Conservation (phyloP, 92 coral and sea anemone genomes). For the Umimayanthus chanpuru region DNA sequence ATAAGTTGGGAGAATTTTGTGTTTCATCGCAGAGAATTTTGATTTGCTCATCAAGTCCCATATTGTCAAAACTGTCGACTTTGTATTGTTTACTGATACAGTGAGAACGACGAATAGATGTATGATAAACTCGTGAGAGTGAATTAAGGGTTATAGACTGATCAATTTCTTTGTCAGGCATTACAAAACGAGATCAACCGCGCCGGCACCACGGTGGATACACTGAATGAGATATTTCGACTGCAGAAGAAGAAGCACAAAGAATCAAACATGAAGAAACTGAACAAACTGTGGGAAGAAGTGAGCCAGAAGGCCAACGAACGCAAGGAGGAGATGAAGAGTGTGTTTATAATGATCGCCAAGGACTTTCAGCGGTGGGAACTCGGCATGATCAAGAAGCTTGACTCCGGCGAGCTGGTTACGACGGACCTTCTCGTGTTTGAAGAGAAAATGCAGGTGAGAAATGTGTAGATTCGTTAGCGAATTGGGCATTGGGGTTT, state of each 20-base stretch:
- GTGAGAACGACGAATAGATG: background rate
- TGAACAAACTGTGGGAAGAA: constrained; percentile 93
- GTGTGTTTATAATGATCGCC: constrained; percentile 88
- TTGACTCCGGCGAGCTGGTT: constrained; percentile 93
- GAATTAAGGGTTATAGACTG: background rate
- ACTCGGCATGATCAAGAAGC: constrained; percentile 77
- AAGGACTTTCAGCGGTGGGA: constrained; percentile 96
- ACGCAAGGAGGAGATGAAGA: constrained; percentile 85
- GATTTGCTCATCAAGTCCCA: too few relatives aligned
- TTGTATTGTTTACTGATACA: too few relatives aligned
- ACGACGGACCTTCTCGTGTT: constrained; percentile 91
- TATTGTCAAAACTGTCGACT: too few relatives aligned
- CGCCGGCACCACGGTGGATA: constrained; percentile 89
- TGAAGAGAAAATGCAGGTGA: constrained; percentile 92
- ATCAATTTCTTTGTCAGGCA: constrained; percentile 49
- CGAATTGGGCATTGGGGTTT: background rate
- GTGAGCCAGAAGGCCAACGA: constrained; percentile 70
- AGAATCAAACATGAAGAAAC: constrained; percentile 88
- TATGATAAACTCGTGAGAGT: background rate
- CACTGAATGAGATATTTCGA: constrained; percentile 93
- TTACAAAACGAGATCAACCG: constrained; percentile 88
- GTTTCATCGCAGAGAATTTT: too few relatives aligned
- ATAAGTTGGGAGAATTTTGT: too few relatives aligned
- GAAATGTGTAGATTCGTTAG: background rate
- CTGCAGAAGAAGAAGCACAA: constrained; percentile 92